Evolutionary conservation across 2,113 vertebrate genomes (phyloP).

Genomic region (Callopanchax toddi): DNA sequence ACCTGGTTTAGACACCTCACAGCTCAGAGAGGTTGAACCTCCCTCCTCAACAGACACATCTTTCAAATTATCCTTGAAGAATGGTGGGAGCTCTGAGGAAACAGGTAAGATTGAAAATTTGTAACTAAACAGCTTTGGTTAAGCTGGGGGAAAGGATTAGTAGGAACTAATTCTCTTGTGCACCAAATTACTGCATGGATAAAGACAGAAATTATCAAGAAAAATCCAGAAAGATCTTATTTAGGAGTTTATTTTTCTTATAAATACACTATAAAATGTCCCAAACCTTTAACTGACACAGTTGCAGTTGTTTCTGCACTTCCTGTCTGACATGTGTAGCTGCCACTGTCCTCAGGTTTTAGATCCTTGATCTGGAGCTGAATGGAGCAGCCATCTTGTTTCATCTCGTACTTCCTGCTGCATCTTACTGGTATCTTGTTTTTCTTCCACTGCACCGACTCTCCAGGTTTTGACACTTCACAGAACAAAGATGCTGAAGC

Average conservation of each 20-base stretch:
- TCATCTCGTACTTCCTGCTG: constrained; percentile 77
- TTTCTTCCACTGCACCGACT: constrained; percentile 72
- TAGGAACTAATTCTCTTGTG: too few relatives aligned
- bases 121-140: too few relatives aligned
- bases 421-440: constrained; percentile 66
- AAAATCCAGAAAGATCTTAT: too few relatives aligned
- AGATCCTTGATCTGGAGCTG: constrained; percentile 70
- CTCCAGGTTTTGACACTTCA: constrained; percentile 70
- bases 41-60: constrained; percentile 35
- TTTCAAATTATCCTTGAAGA: constrained; percentile 48
- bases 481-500: constrained; percentile 57
- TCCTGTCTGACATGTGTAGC: constrained; percentile 67
- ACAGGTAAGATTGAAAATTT: too few relatives aligned
- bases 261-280: not conserved
- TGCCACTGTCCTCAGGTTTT: constrained; percentile 65
- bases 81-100: constrained; percentile 17
- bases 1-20: constrained; percentile 66
- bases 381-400: constrained; percentile 66
- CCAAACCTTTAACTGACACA: constrained; percentile 81
- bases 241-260: too few relatives aligned
- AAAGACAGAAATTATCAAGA: too few relatives aligned
- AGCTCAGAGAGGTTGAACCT: constrained; percentile 29
- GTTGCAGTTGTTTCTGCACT: constrained; percentile 54
- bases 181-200: too few relatives aligned
- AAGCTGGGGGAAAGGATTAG: too few relatives aligned